These are phyloP conservation scores for Sphenopsis melanotis DNA, from an alignment of 2,797 vertebrate species.

Conservation along the genomic window DNA sequence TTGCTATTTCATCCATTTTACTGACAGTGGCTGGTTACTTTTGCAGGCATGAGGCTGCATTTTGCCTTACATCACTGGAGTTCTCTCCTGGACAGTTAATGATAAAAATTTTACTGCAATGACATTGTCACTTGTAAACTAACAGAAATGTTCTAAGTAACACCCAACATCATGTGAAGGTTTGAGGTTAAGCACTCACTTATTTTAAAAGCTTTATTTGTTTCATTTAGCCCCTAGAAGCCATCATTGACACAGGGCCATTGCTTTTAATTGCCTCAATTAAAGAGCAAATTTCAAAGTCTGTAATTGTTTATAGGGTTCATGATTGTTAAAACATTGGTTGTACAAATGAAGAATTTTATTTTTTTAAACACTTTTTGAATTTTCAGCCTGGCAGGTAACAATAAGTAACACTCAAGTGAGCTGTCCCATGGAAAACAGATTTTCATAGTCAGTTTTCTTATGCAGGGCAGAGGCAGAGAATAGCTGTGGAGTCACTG, in stretches of 20 bases:
- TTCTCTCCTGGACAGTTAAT: conserved; percentile 47
- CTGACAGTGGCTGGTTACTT: background rate
- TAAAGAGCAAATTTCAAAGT: conserved; percentile 51
- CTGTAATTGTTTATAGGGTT: conserved; percentile 44
- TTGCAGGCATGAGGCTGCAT: background rate
- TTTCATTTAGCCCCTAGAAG: conserved; percentile 1
- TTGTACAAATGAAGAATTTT: conserved; percentile 2
- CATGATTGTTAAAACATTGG: background rate
- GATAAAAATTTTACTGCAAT: conserved; percentile 49
- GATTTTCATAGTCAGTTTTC: background rate
- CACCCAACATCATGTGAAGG: conserved; percentile 42
- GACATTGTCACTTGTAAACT: conserved; percentile 4
- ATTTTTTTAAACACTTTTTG: background rate
- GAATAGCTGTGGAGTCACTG: background rate
- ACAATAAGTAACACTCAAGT: background rate
- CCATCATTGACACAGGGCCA: background rate
- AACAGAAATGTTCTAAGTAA: conserved; percentile 3
- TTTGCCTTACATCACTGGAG: conserved; percentile 10
- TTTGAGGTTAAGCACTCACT: background rate
- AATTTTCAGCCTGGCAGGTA: background rate
- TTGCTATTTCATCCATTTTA: background rate
- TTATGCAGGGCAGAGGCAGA: background rate
- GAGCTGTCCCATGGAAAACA: background rate
- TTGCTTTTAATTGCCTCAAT: conserved; percentile 59
- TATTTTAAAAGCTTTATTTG: conserved; percentile 37